These are phyloP conservation scores for Pelecanus crispus DNA, from an alignment of 2,113 vertebrate genomes.

Conservation along the genomic window DNA sequence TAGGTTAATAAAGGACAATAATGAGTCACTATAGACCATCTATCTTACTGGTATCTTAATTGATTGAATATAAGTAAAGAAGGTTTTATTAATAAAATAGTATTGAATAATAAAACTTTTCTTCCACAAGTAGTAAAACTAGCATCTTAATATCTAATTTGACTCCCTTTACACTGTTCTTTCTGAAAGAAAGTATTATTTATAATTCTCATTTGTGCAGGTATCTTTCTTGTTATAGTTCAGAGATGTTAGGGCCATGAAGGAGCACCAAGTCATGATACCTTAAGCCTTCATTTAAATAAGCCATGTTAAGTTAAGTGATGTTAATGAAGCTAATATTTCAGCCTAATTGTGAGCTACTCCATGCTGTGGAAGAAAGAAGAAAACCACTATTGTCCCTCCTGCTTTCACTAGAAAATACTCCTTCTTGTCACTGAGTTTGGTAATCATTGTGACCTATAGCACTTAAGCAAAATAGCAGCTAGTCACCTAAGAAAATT, in stretches of 20 bases:
- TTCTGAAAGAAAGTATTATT: neutral
- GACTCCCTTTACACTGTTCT: neutral
- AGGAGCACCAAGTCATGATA: neutral
- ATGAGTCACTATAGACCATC: neutral
- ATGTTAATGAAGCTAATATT: neutral
- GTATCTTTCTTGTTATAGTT: neutral
- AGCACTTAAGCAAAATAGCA: neutral
- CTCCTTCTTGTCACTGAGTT: neutral
- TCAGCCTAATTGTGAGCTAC: neutral
- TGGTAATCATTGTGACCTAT: neutral
- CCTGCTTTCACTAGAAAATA: neutral
- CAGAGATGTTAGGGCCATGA: neutral
- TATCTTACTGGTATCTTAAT: neutral
- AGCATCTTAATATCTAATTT: neutral
- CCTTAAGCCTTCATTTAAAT: neutral
- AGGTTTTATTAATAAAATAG: neutral
- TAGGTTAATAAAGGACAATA: neutral
- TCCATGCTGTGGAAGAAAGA: neutral
- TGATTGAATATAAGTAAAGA: neutral
- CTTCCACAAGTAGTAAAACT: neutral
- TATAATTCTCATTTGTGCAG: neutral
- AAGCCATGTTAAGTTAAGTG: neutral
- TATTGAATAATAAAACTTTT: neutral
- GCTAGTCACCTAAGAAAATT: neutral
- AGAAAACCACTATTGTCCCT: neutral